Conservation (phyloP, 2,888 invertebrate genomes). For the Petrolisthes cinctipes region DNA sequence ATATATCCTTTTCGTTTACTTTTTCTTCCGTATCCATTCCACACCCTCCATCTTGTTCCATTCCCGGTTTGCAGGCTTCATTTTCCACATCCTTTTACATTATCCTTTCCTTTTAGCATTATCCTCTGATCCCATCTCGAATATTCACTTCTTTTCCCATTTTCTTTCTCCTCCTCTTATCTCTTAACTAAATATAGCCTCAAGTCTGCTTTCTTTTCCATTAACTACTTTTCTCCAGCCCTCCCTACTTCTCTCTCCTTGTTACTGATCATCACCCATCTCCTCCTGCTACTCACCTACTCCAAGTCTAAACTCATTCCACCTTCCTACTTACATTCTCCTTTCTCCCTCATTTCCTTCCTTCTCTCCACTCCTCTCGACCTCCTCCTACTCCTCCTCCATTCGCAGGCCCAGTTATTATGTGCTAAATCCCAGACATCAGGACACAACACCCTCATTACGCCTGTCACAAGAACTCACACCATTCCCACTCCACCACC, state of each 20-base stretch:
- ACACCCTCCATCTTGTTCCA: too few relatives aligned
- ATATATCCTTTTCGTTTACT: too few relatives aligned
- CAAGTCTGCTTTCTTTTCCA: background rate
- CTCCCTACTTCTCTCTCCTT: background rate
- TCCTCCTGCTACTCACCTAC: background rate
- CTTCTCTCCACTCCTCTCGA: background rate
- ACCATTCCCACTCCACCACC: background rate
- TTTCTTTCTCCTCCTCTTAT: background rate
- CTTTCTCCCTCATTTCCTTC: background rate
- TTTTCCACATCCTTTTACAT: too few relatives aligned
- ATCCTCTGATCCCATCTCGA: too few relatives aligned
- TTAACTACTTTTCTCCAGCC: background rate
- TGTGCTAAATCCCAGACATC: conserved; percentile 9
- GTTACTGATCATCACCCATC: background rate
- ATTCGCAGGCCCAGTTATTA: background rate
- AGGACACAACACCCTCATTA: conserved; percentile 8
- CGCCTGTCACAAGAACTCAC: background rate
- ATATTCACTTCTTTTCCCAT: background rate
- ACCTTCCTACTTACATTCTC: background rate
- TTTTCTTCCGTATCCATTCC: too few relatives aligned
- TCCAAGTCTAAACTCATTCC: background rate
- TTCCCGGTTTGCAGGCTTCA: too few relatives aligned
- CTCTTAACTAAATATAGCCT: too few relatives aligned
- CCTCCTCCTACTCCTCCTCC: conserved; percentile 10
- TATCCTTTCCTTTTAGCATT: too few relatives aligned